phyloP scores from a whole-genome alignment of 92 coral and sea anemone species.

The Plumapathes pennacea region DNA sequence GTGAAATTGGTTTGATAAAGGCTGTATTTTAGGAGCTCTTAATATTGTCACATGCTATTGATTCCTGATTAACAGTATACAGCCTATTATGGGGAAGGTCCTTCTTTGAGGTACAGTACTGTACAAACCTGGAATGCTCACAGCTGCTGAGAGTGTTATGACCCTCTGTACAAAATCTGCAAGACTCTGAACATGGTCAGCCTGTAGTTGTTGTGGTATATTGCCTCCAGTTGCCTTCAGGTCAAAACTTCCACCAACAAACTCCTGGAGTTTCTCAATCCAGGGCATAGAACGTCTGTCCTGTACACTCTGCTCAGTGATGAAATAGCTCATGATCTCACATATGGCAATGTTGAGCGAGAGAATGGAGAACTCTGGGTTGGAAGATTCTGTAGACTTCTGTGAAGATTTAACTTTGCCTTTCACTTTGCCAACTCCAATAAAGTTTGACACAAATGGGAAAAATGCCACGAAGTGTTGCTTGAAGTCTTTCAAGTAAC shows the following conservation, averaged over 20 bases:
- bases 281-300: conserved; percentile 5
- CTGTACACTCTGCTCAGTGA: conserved; percentile 2
- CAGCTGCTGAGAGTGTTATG: too few species aligned
- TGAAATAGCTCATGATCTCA: conserved; percentile 57
- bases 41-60: too few species aligned
- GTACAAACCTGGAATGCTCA: too few species aligned
- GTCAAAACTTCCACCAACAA: conserved; percentile 44
- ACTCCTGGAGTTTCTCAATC: conserved; percentile 45
- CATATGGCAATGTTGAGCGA: conserved; percentile 59
- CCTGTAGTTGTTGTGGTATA: conserved; percentile 19
- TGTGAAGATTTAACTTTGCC: conserved; percentile 33
- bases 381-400: conserved; percentile 4
- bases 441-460: conserved; percentile 49
- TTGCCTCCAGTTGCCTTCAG: conserved; percentile 19
- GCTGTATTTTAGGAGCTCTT: too few species aligned
- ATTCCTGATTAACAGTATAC: too few species aligned
- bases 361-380: conserved; percentile 2
- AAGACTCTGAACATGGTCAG: conserved; percentile 51
- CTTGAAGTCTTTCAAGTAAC: conserved; percentile 57
- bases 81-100: too few species aligned
- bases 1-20: too few species aligned
- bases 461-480: conserved; percentile 72
- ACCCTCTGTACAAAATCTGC: conserved; percentile 48
- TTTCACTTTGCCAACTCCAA: conserved; percentile 32
- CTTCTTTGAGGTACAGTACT: too few species aligned